These are phyloP conservation scores for Adelosebastes latens DNA, from an alignment of 2,797 vertebrate genomes.

Conservation along the genomic window DNA sequence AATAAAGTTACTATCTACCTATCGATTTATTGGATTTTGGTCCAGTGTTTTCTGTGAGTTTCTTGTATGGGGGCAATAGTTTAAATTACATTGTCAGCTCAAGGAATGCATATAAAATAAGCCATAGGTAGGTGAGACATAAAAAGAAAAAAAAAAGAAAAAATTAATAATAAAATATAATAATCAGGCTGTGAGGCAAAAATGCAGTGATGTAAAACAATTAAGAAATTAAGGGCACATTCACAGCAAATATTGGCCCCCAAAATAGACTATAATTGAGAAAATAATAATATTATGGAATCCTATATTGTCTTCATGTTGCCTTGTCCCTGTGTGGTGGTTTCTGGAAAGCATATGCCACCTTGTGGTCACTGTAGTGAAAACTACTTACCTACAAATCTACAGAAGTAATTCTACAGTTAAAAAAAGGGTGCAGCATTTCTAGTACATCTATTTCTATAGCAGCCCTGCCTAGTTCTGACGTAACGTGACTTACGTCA, in stretches of 20 bases:
- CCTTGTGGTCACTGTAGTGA: conserved; percentile 34
- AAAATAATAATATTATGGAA: background rate
- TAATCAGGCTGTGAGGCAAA: background rate
- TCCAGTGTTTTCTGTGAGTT: background rate
- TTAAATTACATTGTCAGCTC: background rate
- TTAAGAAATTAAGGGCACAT: background rate
- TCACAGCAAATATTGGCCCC: background rate
- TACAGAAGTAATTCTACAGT: background rate
- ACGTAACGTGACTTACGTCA: conserved; percentile 57
- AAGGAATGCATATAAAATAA: background rate
- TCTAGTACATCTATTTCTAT: background rate
- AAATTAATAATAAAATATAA: background rate
- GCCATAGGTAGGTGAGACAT: background rate
- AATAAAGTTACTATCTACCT: too few relatives aligned
- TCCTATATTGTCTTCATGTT: background rate
- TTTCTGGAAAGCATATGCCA: conserved; percentile 24
- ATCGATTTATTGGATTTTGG: background rate
- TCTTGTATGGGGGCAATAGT: background rate
- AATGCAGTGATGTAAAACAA: background rate
- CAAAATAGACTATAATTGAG: background rate
- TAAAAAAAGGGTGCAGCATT: background rate
- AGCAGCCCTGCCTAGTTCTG: conserved; percentile 28
- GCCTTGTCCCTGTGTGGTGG: background rate
- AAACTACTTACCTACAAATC: background rate
- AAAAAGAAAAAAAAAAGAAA: background rate